Conservation (phyloP, 2,113 vertebrate species). For the Corvus hawaiiensis region DNA sequence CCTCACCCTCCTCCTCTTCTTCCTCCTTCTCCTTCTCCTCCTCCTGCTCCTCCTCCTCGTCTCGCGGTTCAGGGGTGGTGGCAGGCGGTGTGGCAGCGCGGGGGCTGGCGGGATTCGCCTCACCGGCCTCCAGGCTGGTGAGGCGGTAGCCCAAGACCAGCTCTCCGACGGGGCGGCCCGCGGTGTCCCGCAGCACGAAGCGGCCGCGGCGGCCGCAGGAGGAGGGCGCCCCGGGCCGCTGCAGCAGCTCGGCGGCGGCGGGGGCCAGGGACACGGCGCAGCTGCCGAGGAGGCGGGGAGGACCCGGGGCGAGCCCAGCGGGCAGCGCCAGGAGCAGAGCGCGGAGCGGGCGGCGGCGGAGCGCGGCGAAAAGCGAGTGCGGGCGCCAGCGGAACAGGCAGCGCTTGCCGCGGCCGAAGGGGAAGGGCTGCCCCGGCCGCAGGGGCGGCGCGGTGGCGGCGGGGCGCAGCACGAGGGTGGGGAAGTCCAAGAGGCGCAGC, state of each 20-base stretch:
- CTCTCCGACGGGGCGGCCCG: slow-evolving; percentile 71
- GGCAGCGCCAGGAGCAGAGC: slow-evolving; percentile 70
- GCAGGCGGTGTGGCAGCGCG: background rate
- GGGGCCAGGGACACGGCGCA: slow-evolving; percentile 73
- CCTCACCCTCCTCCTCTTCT: slow-evolving; percentile 42
- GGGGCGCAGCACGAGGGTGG: slow-evolving; percentile 80
- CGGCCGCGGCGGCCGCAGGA: slow-evolving; percentile 61
- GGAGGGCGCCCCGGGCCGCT: background rate
- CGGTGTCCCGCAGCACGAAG: slow-evolving; percentile 63
- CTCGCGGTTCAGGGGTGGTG: background rate
- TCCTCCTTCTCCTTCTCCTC: background rate
- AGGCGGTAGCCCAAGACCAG: slow-evolving; percentile 79
- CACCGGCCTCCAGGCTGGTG: slow-evolving; percentile 46
- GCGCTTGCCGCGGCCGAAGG: slow-evolving; percentile 80
- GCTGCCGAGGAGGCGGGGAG: slow-evolving; percentile 68
- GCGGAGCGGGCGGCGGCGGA: slow-evolving; percentile 69
- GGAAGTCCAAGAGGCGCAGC: slow-evolving; percentile 83
- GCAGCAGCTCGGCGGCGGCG: slow-evolving; percentile 55
- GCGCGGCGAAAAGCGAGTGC: background rate
- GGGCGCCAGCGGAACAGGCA: slow-evolving; percentile 75
- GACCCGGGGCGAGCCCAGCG: background rate
- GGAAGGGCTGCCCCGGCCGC: background rate
- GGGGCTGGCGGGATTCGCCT: background rate
- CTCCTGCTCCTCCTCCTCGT: background rate
- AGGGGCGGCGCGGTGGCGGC: background rate